These are phyloP conservation scores for Lobophora halterata DNA, from an alignment of 2,888 invertebrate genomes.

Conservation along the genomic window DNA sequence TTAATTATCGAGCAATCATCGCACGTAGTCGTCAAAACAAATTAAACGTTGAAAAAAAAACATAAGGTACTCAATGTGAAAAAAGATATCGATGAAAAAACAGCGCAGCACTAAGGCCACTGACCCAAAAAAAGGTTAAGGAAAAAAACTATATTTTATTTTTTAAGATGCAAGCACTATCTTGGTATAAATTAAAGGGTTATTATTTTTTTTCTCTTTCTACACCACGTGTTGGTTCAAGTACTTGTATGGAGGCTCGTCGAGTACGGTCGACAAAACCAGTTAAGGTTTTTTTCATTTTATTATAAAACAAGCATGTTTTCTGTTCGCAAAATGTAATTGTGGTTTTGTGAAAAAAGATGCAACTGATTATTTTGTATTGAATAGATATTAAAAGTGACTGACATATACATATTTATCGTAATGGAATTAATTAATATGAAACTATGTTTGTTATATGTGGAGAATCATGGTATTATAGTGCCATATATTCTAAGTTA, in stretches of 20 bases:
- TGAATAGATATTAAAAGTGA: too few species aligned
- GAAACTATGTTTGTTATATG: too few species aligned
- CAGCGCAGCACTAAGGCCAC: constrained; percentile 65
- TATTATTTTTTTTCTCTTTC: constrained; percentile 74
- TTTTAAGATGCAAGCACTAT: constrained; percentile 78
- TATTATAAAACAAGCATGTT: constrained; percentile 12
- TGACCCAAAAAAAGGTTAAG: constrained; percentile 70
- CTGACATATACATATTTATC: too few species aligned
- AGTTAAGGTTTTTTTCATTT: constrained; percentile 27
- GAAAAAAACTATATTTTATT: constrained; percentile 74
- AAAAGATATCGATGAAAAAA: constrained; percentile 16
- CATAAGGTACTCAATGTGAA: constrained; percentile 1
- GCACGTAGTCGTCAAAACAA: constrained; percentile 3
- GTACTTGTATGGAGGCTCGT: constrained; percentile 48
- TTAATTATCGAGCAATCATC: neutral
- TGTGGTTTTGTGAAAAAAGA: too few species aligned
- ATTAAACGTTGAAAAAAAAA: constrained; percentile 1
- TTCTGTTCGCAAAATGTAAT: too few species aligned
- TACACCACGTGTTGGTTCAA: constrained; percentile 69
- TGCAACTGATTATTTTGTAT: too few species aligned
- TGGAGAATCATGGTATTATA: too few species aligned
- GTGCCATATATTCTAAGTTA: too few species aligned
- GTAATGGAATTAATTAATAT: too few species aligned
- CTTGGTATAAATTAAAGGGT: constrained; percentile 79
- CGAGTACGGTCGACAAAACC: constrained; percentile 55